Conservation (phyloP, 2,113 vertebrate genomes). For the Scophthalmus maximus region DNA sequence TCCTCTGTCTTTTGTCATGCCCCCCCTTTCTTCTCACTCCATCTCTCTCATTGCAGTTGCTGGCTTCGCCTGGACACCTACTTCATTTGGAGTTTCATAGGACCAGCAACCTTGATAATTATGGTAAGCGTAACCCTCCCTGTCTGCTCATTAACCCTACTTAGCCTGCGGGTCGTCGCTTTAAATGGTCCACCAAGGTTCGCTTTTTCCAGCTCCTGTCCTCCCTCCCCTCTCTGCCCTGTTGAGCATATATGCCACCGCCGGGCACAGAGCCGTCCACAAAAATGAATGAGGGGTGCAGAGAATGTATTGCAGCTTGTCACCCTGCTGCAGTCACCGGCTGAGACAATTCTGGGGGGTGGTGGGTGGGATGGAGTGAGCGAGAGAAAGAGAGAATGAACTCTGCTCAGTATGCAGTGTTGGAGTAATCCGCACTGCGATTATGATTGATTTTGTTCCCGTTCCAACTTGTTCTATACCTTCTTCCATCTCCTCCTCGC, state of each 20-base stretch:
- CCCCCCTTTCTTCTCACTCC: conserved; percentile 45
- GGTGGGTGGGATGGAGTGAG: background rate
- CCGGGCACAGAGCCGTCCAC: conserved; percentile 68
- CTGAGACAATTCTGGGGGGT: conserved; percentile 47
- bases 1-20: no score
- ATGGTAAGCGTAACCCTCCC: conserved; percentile 88
- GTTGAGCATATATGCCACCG: conserved; percentile 74
- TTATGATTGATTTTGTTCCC: conserved; percentile 78
- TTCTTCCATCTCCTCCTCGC: conserved; percentile 39
- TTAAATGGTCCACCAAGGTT: conserved; percentile 80
- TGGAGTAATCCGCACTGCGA: conserved; percentile 65
- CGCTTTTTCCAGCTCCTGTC: conserved; percentile 33
- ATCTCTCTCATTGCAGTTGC: conserved; percentile 90
- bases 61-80: conserved; percentile 99
- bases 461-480: conserved; percentile 49
- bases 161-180: conserved; percentile 84
- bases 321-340: conserved; percentile 55
- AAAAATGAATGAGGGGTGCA: conserved; percentile 68
- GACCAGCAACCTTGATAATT: conserved; percentile 99
- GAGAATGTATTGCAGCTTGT: conserved; percentile 66
- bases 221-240: conserved; percentile 79
- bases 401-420: conserved; percentile 72
- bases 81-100: conserved; percentile 99
- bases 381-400: conserved; percentile 36
- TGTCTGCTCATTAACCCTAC: conserved; percentile 86